phyloP scores from a whole-genome alignment of 2,113 vertebrate genomes.

The Halcyon malimbica region DNA sequence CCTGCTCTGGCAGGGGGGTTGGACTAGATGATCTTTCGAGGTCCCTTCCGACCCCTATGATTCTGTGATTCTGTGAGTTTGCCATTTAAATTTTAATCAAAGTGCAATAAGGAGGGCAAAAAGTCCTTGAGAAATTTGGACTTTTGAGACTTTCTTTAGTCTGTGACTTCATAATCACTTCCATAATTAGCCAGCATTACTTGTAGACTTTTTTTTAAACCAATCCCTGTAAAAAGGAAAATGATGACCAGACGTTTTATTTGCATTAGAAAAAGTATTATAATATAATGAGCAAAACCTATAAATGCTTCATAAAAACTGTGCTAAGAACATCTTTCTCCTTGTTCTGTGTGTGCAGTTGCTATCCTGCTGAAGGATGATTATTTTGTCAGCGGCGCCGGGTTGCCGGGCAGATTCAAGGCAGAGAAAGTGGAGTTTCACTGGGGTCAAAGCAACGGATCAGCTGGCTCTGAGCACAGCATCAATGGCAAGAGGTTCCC shows the following conservation, averaged over 20 bases:
- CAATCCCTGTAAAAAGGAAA: not conserved
- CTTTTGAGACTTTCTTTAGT: not conserved
- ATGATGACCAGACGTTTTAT: not conserved
- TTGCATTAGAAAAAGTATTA: not conserved
- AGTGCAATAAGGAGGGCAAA: not conserved
- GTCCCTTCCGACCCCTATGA: too few species aligned
- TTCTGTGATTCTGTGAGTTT: not conserved
- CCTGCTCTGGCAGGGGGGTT: too few species aligned
- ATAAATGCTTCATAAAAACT: not conserved
- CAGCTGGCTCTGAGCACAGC: slow-evolving; percentile 93
- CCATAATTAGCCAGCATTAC: not conserved
- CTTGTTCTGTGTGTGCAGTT: slow-evolving; percentile 75
- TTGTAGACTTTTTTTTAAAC: not conserved
- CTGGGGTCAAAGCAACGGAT: slow-evolving; percentile 95
- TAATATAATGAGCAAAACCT: not conserved
- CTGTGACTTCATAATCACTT: slow-evolving; percentile 14
- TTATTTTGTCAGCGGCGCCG: slow-evolving; percentile 92
- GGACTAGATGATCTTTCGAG: too few species aligned
- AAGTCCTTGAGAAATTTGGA: slow-evolving; percentile 28
- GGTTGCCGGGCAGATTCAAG: slow-evolving; percentile 92
- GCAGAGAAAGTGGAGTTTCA: slow-evolving; percentile 98
- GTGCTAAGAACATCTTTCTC: slow-evolving; percentile 6
- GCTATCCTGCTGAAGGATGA: slow-evolving; percentile 94
- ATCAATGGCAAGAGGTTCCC: slow-evolving; percentile 90
- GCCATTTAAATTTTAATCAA: slow-evolving; percentile 8